Evolutionary conservation across 2,888 invertebrate genomes (phyloP).

Genomic region (Ormia ochracea): DNA sequence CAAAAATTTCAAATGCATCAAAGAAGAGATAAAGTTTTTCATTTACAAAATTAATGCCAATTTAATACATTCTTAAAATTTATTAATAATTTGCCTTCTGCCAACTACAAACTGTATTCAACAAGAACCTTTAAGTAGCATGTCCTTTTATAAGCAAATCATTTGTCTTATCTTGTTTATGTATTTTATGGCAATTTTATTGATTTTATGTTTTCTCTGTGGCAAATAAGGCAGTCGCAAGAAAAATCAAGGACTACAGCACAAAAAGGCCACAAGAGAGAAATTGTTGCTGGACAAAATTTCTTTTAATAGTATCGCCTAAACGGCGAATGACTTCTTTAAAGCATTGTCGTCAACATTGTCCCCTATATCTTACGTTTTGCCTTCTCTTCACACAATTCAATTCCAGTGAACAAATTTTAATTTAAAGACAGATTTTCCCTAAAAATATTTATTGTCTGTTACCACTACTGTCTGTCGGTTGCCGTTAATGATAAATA

Average conservation of each 20-base stretch:
- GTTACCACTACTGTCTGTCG: neutral
- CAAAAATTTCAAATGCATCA: neutral
- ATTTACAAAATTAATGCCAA: neutral
- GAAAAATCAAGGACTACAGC: neutral
- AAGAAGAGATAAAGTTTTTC: neutral
- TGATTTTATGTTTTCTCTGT: constrained; percentile 4
- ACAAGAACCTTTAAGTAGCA: neutral
- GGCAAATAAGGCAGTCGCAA: constrained; percentile 4
- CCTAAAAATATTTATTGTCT: neutral
- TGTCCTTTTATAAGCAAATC: neutral
- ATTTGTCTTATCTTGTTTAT: neutral
- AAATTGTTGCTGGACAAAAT: too few species aligned
- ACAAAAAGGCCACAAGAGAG: neutral
- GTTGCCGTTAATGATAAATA: neutral
- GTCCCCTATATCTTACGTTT: neutral
- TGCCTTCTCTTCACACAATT: neutral
- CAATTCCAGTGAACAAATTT: neutral
- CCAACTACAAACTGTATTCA: neutral
- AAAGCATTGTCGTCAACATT: neutral
- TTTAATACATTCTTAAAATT: neutral
- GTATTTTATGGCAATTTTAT: constrained; percentile 1
- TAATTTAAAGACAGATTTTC: neutral
- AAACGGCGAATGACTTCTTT: neutral
- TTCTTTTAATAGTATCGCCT: neutral
- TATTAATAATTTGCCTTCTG: neutral